These are phyloP conservation scores for Gymnothorax javanicus DNA, from an alignment of 2,797 vertebrate species.

Conservation along the genomic window DNA sequence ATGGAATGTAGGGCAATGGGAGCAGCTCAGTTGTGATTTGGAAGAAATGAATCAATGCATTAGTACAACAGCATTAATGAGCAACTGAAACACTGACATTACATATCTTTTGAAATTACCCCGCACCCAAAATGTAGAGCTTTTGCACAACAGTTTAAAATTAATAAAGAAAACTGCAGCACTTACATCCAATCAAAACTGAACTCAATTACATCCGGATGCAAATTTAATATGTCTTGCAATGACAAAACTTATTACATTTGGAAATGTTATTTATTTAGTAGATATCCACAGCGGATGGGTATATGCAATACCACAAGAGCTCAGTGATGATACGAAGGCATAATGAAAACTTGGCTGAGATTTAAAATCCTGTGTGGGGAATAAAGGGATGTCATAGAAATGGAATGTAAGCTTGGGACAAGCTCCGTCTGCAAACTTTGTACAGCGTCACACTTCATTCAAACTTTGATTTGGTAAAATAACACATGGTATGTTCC, in stretches of 20 bases:
- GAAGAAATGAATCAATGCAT: neutral
- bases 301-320: neutral
- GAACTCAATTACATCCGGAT: neutral
- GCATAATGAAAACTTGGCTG: slow-evolving; percentile 10
- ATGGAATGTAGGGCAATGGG: neutral
- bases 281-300: neutral
- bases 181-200: neutral
- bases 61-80: neutral
- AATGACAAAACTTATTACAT: neutral
- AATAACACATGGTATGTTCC: neutral
- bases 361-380: neutral
- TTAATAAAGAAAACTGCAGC: neutral
- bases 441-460: neutral
- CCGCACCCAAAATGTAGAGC: neutral
- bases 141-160: neutral
- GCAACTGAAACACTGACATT: neutral
- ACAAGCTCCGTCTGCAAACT: neutral
- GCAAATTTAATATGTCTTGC: neutral
- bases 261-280: neutral
- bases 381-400: neutral
- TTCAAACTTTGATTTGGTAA: neutral
- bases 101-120: neutral
- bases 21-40: neutral
- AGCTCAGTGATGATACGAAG: neutral
- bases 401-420: neutral